phyloP scores from a whole-genome alignment of 2,888 invertebrate genomes.

The Cataglyphis livida region DNA sequence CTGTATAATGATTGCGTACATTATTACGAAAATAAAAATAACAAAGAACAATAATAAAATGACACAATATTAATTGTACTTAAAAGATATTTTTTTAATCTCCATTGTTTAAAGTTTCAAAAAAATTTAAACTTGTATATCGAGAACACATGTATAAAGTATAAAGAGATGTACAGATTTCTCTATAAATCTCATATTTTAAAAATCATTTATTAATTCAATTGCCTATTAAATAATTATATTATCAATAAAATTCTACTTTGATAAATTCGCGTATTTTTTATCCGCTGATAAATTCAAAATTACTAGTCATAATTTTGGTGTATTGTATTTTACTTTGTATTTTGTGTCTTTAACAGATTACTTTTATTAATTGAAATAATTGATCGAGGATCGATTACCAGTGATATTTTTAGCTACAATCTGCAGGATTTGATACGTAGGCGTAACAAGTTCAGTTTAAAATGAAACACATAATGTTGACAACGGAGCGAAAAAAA shows the following conservation, averaged over 20 bases:
- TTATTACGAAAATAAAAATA: conserved; percentile 9
- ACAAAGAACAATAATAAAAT: neutral
- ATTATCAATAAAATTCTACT: neutral
- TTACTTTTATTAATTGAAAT: neutral
- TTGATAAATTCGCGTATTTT: neutral
- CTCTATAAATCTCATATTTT: neutral
- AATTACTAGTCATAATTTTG: neutral
- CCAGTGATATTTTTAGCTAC: conserved; percentile 56
- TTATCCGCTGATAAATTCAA: neutral
- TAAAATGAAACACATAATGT: conserved; percentile 58
- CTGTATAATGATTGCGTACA: conserved; percentile 24
- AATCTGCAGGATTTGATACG: conserved; percentile 45
- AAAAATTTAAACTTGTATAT: neutral
- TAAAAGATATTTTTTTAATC: neutral
- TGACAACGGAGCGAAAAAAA: conserved; percentile 39
- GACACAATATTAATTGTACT: neutral
- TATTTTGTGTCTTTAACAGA: neutral
- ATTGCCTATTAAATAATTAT: neutral
- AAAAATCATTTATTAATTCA: neutral
- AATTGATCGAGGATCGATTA: conserved; percentile 22
- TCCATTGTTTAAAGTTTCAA: neutral
- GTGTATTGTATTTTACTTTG: neutral
- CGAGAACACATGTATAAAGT: neutral
- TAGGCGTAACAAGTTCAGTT: conserved; percentile 47
- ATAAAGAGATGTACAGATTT: neutral